Percentiles rank a stretch among this genome's conserved stretches.
phyloP scores from a whole-genome alignment of 2,797 vertebrate genomes.

The Fratercula arctica region DNA sequence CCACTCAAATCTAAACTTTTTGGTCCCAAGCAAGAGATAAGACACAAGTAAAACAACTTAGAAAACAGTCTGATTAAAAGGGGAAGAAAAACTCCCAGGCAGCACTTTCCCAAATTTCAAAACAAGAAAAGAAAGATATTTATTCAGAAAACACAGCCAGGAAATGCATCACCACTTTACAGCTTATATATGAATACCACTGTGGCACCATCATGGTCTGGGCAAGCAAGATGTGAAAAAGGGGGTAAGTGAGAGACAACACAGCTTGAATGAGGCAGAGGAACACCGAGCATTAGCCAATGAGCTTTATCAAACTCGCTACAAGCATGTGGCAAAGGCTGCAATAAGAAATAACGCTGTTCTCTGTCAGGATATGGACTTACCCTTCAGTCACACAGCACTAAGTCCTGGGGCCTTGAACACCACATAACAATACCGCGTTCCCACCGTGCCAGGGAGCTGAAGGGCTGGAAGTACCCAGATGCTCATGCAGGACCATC shows the following conservation, averaged over 20 bases:
- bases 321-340: background rate
- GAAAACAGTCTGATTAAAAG: background rate
- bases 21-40: background rate
- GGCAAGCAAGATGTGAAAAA: background rate
- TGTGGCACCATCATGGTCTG: too few species aligned
- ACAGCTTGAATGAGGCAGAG: background rate
- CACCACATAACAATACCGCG: rapidly evolving
- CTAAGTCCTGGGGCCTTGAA: background rate
- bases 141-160: background rate
- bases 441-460: background rate
- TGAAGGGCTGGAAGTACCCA: background rate
- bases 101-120: background rate
- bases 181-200: background rate
- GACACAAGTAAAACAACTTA: background rate
- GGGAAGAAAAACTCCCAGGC: background rate
- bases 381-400: background rate
- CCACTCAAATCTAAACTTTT: background rate
- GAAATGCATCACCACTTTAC: background rate
- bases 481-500: rapidly evolving
- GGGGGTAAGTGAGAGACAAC: background rate
- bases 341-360: background rate
- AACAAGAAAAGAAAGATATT: background rate
- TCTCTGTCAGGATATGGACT: background rate
- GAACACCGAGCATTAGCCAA: background rate
- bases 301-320: background rate